Percentiles rank a stretch among this genome's conserved stretches.
phyloP scores from a whole-genome alignment of 2,888 invertebrate species.

The Pseudolycoriella hygida region DNA sequence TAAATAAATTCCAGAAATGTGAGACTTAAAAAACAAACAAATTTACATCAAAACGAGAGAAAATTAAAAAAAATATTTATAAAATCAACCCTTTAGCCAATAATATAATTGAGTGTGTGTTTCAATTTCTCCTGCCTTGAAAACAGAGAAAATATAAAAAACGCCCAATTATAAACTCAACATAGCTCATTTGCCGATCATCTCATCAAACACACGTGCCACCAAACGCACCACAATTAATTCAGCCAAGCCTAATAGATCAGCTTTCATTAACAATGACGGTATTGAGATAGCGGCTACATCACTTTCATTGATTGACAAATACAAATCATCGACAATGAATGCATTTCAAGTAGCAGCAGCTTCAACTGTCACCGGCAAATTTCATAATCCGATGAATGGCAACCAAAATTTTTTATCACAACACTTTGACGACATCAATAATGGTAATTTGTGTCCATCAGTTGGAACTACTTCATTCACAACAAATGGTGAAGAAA shows the following conservation, averaged over 20 bases:
- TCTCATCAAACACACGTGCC: constrained; percentile 10
- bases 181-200: constrained; percentile 15
- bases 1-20: neutral
- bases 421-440: too few species aligned
- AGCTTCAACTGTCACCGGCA: too few species aligned
- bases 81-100: neutral
- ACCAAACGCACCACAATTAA: constrained; percentile 4
- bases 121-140: constrained; percentile 3
- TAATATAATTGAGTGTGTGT: constrained; percentile 8
- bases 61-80: neutral
- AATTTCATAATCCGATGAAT: too few species aligned
- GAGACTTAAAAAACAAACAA: neutral
- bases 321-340: too few species aligned
- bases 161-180: constrained; percentile 13
- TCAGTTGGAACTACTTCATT: neutral
- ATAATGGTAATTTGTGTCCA: neutral
- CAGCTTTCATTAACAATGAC: neutral
- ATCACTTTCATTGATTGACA: neutral
- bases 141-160: constrained; percentile 14
- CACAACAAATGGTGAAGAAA: neutral
- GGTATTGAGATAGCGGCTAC: neutral
- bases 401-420: too few species aligned
- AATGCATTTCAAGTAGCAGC: too few species aligned
- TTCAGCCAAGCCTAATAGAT: neutral
- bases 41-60: neutral